Conservation (phyloP, 2,888 invertebrate genomes). For the Drosophila testacea region DNA sequence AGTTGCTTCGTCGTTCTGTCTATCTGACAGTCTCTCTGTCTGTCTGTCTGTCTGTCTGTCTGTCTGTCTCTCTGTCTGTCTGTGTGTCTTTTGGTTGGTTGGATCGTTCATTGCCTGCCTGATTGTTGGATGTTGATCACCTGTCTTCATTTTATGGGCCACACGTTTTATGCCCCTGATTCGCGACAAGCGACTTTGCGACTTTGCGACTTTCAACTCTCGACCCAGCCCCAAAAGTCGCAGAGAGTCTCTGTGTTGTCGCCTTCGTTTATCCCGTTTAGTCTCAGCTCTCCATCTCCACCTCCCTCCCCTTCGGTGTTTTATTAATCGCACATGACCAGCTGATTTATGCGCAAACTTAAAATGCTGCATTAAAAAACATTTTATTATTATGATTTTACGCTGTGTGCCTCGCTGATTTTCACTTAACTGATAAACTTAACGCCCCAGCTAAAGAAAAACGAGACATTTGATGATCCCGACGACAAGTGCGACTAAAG, state of each 20-base stretch:
- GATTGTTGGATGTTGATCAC: constrained; percentile 64
- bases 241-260: constrained; percentile 15
- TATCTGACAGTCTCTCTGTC: neutral
- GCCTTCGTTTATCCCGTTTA: constrained; percentile 18
- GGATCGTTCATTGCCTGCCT: constrained; percentile 25
- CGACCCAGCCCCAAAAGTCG: constrained; percentile 53
- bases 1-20: constrained; percentile 16
- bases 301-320: constrained; percentile 33
- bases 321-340: constrained; percentile 81
- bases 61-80: neutral
- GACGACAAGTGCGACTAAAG: constrained; percentile 48
- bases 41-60: neutral
- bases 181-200: constrained; percentile 18
- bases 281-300: constrained; percentile 18
- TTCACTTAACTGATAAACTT: constrained; percentile 76
- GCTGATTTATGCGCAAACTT: constrained; percentile 76
- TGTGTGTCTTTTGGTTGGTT: constrained; percentile 9
- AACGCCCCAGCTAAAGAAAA: constrained; percentile 52
- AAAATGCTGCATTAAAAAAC: constrained; percentile 73
- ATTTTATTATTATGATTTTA: constrained; percentile 76
- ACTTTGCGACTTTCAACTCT: constrained; percentile 55
- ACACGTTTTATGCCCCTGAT: constrained; percentile 76
- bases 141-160: constrained; percentile 77
- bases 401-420: constrained; percentile 59
- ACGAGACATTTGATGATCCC: constrained; percentile 50